Conservation (phyloP, 1,140 invertebrate genomes). For the Drosophila punjabiensis region DNA sequence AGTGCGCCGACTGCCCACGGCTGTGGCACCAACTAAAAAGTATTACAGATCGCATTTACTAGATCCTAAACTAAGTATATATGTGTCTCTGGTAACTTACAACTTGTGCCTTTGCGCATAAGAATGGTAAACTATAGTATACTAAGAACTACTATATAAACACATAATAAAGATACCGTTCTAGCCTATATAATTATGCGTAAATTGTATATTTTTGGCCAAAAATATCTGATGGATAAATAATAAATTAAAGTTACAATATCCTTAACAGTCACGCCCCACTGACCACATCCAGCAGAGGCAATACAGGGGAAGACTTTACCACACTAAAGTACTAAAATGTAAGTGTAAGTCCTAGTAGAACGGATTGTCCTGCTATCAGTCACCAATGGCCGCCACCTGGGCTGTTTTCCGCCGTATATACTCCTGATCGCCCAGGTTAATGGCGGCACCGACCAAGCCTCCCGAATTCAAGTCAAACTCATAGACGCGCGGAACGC, state of each 20-base stretch:
- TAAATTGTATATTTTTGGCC: constrained; percentile 48
- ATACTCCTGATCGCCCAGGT: constrained; percentile 89
- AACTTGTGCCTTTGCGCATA: background rate
- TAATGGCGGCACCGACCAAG: constrained; percentile 87
- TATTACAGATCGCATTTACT: constrained; percentile 63
- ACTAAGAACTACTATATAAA: background rate
- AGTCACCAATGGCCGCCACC: constrained; percentile 75
- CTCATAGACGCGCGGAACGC: constrained; percentile 90
- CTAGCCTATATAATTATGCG: background rate
- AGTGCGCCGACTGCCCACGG: background rate
- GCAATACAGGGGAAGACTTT: constrained; percentile 4
- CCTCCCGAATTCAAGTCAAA: constrained; percentile 87
- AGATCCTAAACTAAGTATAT: constrained; percentile 11
- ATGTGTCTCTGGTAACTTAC: background rate
- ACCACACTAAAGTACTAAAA: background rate
- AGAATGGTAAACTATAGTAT: background rate
- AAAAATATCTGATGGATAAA: constrained; percentile 35
- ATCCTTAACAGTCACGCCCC: constrained; percentile 10
- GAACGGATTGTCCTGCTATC: constrained; percentile 11
- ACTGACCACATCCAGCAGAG: background rate
- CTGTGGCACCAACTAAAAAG: constrained; percentile 49
- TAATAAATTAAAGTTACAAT: constrained; percentile 33
- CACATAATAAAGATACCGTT: too few relatives aligned
- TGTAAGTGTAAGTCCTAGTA: constrained; percentile 20
- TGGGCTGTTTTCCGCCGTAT: constrained; percentile 88